Evolutionary conservation across 2,888 invertebrate species (phyloP).

Genomic region (Eledone cirrhosa): DNA sequence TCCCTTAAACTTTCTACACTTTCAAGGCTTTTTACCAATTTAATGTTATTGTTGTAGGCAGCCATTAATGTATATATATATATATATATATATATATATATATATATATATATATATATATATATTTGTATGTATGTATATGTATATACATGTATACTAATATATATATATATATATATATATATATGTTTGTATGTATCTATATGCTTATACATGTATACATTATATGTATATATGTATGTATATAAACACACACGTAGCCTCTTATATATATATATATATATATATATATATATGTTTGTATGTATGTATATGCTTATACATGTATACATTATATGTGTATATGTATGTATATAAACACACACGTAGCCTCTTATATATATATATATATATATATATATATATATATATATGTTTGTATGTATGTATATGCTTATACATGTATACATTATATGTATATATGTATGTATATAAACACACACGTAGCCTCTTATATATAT

Average conservation of each 20-base stretch:
- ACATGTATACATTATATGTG: not conserved
- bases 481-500: too few relatives aligned
- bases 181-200: constrained; percentile 1
- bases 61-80: too few relatives aligned
- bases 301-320: not conserved
- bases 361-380: too few relatives aligned
- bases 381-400: too few relatives aligned
- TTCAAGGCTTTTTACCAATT: too few relatives aligned
- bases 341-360: too few relatives aligned
- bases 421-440: not conserved
- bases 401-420: not conserved
- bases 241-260: not conserved
- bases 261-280: too few relatives aligned
- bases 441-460: not conserved
- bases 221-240: not conserved
- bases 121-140: not conserved
- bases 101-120: not conserved
- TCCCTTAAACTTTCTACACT: too few relatives aligned
- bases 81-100: not conserved
- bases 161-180: constrained; percentile 18
- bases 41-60: too few relatives aligned
- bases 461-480: too few relatives aligned
- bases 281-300: not conserved
- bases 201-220: not conserved
- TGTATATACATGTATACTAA: not conserved